A percentile compares a stretch with the other conserved stretches of the same genome.
These are phyloP conservation scores for Eupithecia exiguata DNA, from an alignment of 2,888 invertebrate species.

Conservation along the genomic window DNA sequence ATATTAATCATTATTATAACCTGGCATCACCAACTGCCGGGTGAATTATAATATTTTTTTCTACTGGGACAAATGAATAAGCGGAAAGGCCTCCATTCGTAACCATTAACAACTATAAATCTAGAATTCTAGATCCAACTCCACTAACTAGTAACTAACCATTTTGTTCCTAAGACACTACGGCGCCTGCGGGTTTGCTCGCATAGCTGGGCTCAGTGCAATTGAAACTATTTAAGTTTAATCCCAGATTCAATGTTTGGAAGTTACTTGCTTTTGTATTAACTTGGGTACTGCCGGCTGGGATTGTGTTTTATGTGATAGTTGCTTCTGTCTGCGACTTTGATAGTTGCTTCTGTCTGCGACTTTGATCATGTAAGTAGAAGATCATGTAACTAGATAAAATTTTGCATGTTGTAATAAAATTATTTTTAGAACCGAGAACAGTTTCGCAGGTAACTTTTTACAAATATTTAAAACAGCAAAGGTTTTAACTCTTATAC, in stretches of 20 bases:
- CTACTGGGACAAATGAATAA: too few relatives aligned
- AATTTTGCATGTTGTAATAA: too few relatives aligned
- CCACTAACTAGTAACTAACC: neutral
- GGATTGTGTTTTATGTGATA: neutral
- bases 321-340: neutral
- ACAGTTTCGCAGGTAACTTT: too few relatives aligned
- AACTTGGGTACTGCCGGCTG: neutral
- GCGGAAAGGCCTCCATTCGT: too few relatives aligned
- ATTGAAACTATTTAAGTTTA: conserved; percentile 61
- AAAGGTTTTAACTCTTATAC: too few relatives aligned
- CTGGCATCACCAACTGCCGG: too few relatives aligned
- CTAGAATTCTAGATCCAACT: neutral
- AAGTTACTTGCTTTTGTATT: neutral
- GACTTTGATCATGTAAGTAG: neutral
- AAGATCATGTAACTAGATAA: too few relatives aligned
- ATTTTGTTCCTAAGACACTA: conserved; percentile 6
- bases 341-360: neutral
- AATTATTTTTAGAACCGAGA: too few relatives aligned
- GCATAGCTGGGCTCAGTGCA: conserved; percentile 51
- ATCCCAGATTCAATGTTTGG: conserved; percentile 3
- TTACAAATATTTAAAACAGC: too few relatives aligned
- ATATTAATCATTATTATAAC: too few relatives aligned
- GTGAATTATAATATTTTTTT: too few relatives aligned
- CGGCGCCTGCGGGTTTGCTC: conserved; percentile 36
- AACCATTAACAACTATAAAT: neutral